Evolutionary conservation across 2,888 invertebrate species (phyloP).

Genomic region (Stenodera caucasica): DNA sequence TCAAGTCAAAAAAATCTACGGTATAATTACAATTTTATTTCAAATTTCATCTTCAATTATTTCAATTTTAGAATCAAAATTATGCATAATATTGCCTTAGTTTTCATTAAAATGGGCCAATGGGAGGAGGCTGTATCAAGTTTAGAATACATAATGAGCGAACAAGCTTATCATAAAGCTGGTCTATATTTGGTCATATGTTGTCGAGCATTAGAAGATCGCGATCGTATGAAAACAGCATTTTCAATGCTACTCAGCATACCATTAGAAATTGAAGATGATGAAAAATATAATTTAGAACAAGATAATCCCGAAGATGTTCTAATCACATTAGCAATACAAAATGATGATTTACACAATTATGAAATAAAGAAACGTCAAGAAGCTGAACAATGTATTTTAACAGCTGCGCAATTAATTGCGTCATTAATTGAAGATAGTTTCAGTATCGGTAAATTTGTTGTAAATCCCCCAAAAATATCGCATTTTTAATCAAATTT

Average conservation of each 20-base stretch:
- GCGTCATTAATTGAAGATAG: conserved; percentile 78
- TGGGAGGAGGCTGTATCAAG: conserved; percentile 95
- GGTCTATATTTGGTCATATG: conserved; percentile 89
- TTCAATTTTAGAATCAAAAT: conserved; percentile 79
- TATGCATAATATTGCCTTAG: conserved; percentile 95
- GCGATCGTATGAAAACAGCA: conserved; percentile 89
- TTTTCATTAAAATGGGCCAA: conserved; percentile 94
- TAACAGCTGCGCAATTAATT: conserved; percentile 86
- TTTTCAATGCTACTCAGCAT: conserved; percentile 90
- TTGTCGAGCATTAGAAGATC: conserved; percentile 86
- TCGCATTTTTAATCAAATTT: conserved; percentile 4
- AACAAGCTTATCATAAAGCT: conserved; percentile 74
- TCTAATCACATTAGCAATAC: conserved; percentile 65
- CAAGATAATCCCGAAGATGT: conserved; percentile 55
- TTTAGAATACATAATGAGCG: conserved; percentile 98
- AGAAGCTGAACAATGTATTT: conserved; percentile 79
- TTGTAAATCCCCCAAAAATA: not conserved
- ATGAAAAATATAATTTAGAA: conserved; percentile 66
- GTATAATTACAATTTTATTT: conserved; percentile 50
- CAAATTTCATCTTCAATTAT: not conserved
- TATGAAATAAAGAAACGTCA: conserved; percentile 71
- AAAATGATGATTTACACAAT: conserved; percentile 73
- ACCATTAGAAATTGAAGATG: conserved; percentile 80
- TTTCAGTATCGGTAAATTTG: conserved; percentile 62
- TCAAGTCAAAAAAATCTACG: conserved; percentile 91